Percentiles rank a stretch among this genome's conserved stretches.
Evolutionary conservation across 2,888 invertebrate genomes (phyloP).

Genomic region (Drosophila austrosaltans): DNA sequence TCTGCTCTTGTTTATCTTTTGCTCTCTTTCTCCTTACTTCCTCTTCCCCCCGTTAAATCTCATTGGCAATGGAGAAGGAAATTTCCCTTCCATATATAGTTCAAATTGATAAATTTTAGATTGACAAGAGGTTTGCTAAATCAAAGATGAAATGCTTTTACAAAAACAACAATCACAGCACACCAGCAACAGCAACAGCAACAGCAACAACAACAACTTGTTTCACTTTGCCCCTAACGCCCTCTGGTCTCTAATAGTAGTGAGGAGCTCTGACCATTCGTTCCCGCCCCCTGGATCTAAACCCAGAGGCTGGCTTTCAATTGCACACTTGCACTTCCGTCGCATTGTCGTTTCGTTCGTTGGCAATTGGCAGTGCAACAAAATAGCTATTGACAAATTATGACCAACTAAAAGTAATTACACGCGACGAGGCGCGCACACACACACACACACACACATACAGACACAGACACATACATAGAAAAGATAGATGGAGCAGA

Average conservation of each 20-base stretch:
- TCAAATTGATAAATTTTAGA: too few relatives aligned
- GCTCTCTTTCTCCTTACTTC: too few relatives aligned
- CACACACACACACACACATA: constrained; percentile 32
- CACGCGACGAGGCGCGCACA: constrained; percentile 54
- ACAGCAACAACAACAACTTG: constrained; percentile 27
- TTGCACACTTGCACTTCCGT: constrained; percentile 72
- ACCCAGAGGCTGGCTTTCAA: constrained; percentile 18
- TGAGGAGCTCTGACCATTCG: not conserved
- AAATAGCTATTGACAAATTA: constrained; percentile 78
- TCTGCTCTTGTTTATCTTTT: too few relatives aligned
- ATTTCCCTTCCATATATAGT: too few relatives aligned
- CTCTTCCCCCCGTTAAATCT: too few relatives aligned
- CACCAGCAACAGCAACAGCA: too few relatives aligned
- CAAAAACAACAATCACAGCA: too few relatives aligned
- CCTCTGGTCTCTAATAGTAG: not conserved
- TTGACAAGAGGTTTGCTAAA: not conserved
- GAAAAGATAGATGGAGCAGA: constrained; percentile 28
- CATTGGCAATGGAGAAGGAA: too few relatives aligned
- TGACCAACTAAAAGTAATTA: constrained; percentile 77
- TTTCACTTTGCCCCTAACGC: constrained; percentile 31
- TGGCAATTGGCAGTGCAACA: constrained; percentile 60
- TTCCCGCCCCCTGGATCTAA: not conserved
- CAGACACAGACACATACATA: not conserved
- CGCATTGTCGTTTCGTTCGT: constrained; percentile 32
- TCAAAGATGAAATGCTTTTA: not conserved